Percentiles rank a stretch among this genome's conserved stretches.
phyloP scores from a whole-genome alignment of 2,888 invertebrate genomes.

The Branchellion lobata region DNA sequence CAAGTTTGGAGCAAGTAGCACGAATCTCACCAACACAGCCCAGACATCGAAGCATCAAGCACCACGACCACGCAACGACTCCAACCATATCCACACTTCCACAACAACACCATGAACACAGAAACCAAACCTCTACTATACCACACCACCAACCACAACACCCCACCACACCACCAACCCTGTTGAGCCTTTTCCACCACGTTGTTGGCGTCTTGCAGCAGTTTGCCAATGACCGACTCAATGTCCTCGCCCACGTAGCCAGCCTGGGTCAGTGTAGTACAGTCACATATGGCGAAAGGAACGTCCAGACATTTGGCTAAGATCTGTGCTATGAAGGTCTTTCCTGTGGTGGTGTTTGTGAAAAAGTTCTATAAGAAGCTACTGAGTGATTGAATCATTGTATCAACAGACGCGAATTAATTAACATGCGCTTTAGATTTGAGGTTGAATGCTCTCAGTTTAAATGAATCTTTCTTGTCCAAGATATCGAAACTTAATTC shows the following conservation, averaged over 20 bases:
- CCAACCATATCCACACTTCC: too few species aligned
- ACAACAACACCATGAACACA: too few species aligned
- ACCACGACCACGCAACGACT: neutral
- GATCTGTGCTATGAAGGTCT: conserved; percentile 93
- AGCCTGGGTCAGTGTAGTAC: conserved; percentile 66
- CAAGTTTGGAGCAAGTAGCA: too few species aligned
- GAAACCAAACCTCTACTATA: neutral
- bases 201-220: conserved; percentile 90
- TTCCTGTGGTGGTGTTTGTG: conserved; percentile 68
- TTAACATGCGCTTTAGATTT: too few species aligned
- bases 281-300: conserved; percentile 98
- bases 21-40: too few species aligned
- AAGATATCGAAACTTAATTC: too few species aligned
- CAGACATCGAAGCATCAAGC: too few species aligned
- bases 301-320: conserved; percentile 96
- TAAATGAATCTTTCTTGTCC: too few species aligned
- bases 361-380: too few species aligned
- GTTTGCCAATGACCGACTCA: conserved; percentile 93
- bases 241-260: conserved; percentile 99
- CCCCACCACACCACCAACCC: conserved; percentile 64
- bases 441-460: too few species aligned
- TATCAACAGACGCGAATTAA: neutral
- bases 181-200: conserved; percentile 95
- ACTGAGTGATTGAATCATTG: neutral
- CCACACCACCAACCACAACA: neutral